phyloP scores from a whole-genome alignment of 2,797 vertebrate species.

The Lepidocolaptes lacrymiger region DNA sequence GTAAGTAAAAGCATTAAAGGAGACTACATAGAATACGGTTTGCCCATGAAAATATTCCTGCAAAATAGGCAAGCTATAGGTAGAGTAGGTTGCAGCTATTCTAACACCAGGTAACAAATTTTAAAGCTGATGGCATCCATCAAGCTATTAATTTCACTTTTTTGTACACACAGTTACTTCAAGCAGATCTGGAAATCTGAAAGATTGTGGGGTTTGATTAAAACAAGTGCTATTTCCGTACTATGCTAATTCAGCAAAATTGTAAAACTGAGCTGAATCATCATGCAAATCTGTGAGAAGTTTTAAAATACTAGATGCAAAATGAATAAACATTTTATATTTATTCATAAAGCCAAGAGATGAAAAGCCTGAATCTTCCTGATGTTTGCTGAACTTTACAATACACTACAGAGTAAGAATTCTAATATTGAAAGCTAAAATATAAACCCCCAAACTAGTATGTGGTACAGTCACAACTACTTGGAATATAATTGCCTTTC shows the following conservation, averaged over 20 bases:
- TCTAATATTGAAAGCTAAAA: neutral
- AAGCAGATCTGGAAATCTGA: conserved; percentile 33
- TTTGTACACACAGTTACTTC: conserved; percentile 1
- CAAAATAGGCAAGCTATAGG: conserved; percentile 1
- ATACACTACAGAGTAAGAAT: neutral
- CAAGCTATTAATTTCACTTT: conserved; percentile 35
- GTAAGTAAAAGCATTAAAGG: neutral
- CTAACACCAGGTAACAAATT: conserved; percentile 40
- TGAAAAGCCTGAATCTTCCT: conserved; percentile 23
- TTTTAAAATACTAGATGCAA: conserved; percentile 38
- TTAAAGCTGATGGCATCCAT: conserved; percentile 35
- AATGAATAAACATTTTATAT: conserved; percentile 34
- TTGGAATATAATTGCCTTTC: neutral
- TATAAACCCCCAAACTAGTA: neutral
- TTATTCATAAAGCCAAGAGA: conserved; percentile 13
- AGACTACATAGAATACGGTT: neutral
- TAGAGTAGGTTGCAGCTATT: conserved; percentile 21
- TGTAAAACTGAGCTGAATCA: conserved; percentile 40
- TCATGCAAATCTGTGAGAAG: conserved; percentile 17
- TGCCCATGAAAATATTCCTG: conserved; percentile 37
- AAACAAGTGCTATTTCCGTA: conserved; percentile 34
- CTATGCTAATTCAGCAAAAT: conserved; percentile 31
- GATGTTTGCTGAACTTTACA: conserved; percentile 8
- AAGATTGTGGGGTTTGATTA: neutral
- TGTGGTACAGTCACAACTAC: neutral